These are phyloP conservation scores for Cryptophagus acutangulus DNA, from an alignment of 2,888 invertebrate genomes.

Conservation along the genomic window DNA sequence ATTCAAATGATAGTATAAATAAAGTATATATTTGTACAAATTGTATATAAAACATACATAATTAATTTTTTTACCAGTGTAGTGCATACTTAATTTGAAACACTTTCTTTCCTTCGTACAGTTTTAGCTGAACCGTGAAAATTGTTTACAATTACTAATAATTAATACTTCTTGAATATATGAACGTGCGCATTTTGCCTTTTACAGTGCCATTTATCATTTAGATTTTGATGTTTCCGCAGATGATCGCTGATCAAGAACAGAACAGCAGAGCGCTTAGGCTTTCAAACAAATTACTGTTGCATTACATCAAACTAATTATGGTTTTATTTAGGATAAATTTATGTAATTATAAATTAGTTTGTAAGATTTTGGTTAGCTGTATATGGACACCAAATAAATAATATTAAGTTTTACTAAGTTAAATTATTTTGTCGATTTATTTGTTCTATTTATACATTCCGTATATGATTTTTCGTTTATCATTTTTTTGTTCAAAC, in stretches of 20 bases:
- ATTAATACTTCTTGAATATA: constrained; percentile 22
- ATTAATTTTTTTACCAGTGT: constrained; percentile 32
- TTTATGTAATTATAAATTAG: constrained; percentile 21
- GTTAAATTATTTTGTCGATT: constrained; percentile 16
- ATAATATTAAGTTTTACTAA: constrained; percentile 19
- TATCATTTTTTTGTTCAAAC: constrained; percentile 19
- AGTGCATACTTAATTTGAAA: constrained; percentile 5
- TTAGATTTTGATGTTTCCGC: constrained; percentile 15
- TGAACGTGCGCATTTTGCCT: constrained; percentile 19
- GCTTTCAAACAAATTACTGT: constrained; percentile 8
- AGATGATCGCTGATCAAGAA: no score
- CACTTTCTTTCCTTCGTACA: not conserved
- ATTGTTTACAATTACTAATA: no score
- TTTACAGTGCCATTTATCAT: constrained; percentile 26
- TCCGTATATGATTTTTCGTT: constrained; percentile 23
- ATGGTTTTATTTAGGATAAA: constrained; percentile 7
- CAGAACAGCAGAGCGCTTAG: not conserved
- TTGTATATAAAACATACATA: constrained; percentile 35
- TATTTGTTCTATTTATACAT: constrained; percentile 19
- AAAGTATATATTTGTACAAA: constrained; percentile 28
- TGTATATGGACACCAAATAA: constrained; percentile 27
- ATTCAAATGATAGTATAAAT: constrained; percentile 9
- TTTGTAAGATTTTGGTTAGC: constrained; percentile 21
- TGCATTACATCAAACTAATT: not conserved
- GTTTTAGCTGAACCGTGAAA: constrained; percentile 3